Percentiles rank a stretch among this genome's conserved stretches.
These are phyloP conservation scores for Tretioscincus oriximinensis DNA, from an alignment of 2,113 vertebrate species.

Conservation along the genomic window DNA sequence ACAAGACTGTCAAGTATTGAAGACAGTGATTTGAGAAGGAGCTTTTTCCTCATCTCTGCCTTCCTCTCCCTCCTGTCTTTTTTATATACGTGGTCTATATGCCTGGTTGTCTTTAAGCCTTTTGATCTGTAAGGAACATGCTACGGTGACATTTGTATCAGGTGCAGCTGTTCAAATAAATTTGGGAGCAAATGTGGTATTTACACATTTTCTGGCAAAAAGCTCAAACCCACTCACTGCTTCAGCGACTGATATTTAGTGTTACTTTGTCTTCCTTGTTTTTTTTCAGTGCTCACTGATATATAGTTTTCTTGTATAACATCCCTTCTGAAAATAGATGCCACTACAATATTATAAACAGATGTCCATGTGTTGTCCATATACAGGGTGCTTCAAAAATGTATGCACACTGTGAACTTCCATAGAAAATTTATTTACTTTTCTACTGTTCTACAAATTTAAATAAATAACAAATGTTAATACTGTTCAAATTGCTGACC, in stretches of 20 bases:
- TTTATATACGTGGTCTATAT: background rate
- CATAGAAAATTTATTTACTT: no score
- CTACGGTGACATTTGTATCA: background rate
- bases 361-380: no score
- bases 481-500: no score
- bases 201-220: background rate
- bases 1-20: constrained; percentile 12
- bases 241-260: background rate
- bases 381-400: no score
- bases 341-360: no score
- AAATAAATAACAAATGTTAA: no score
- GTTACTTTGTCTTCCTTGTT: background rate
- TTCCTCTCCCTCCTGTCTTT: background rate
- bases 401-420: no score
- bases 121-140: background rate
- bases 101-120: background rate
- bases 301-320: background rate
- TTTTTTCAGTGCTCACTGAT: rapidly evolving
- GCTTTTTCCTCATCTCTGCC: background rate
- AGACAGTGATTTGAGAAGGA: background rate
- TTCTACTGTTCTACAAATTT: no score
- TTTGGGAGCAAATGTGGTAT: background rate
- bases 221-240: rapidly evolving
- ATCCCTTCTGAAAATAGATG: background rate
- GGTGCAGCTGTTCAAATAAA: background rate